Evolutionary conservation across 2,888 invertebrate genomes (phyloP).

Genomic region (Drosophila percnosoma): DNA sequence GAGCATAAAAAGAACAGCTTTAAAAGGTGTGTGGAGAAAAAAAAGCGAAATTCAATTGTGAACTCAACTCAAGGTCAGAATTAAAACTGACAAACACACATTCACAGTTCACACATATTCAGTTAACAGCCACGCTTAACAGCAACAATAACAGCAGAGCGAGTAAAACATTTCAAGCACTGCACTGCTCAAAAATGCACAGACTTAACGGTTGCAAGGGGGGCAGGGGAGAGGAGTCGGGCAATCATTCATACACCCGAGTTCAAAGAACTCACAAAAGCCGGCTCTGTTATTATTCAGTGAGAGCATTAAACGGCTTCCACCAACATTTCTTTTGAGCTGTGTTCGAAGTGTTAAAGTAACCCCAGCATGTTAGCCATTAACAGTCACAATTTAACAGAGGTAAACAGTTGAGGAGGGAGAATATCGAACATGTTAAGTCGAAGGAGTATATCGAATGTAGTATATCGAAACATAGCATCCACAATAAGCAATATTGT

Average conservation of each 20-base stretch:
- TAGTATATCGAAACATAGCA: background rate
- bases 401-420: background rate
- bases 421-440: background rate
- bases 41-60: constrained; percentile 48
- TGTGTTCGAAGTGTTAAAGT: background rate
- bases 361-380: background rate
- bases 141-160: constrained; percentile 13
- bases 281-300: constrained; percentile 46
- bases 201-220: background rate
- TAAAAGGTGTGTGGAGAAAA: constrained; percentile 16
- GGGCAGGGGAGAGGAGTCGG: background rate
- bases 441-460: background rate
- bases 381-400: background rate
- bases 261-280: constrained; percentile 58
- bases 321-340: constrained; percentile 4
- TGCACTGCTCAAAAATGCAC: constrained; percentile 37
- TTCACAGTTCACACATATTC: constrained; percentile 10
- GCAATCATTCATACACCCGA: background rate
- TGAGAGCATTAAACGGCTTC: constrained; percentile 5
- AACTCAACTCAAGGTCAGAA: constrained; percentile 45
- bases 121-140: constrained; percentile 10
- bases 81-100: constrained; percentile 9
- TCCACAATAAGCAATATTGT: background rate
- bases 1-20: background rate
- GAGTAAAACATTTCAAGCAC: constrained; percentile 8